phyloP scores from a whole-genome alignment of 2,113 vertebrate genomes.

The Micronisus gabar region DNA sequence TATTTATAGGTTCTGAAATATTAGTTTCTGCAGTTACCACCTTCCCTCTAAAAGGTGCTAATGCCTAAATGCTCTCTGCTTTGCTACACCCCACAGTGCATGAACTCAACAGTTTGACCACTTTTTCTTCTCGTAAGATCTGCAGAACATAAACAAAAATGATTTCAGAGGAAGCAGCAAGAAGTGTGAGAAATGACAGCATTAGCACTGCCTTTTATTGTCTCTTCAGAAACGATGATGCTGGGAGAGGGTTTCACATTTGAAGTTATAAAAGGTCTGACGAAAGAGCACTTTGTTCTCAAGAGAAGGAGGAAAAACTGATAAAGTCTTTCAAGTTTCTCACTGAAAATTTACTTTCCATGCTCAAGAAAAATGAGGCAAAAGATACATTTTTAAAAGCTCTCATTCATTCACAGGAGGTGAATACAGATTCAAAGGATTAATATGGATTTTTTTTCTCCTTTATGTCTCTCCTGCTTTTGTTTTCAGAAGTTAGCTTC shows the following conservation, averaged over 20 bases:
- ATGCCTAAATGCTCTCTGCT: neutral
- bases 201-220: conserved; percentile 44
- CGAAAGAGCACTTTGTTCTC: conserved; percentile 56
- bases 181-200: conserved; percentile 51
- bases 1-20: neutral
- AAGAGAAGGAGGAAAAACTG: conserved; percentile 37
- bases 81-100: neutral
- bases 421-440: conserved; percentile 38
- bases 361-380: conserved; percentile 60
- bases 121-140: neutral
- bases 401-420: conserved; percentile 25
- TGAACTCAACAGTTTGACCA: neutral
- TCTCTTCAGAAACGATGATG: conserved; percentile 48
- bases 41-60: neutral
- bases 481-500: conserved; percentile 17
- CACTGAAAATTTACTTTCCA: conserved; percentile 59
- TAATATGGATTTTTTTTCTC: neutral
- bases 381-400: conserved; percentile 41
- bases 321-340: conserved; percentile 64
- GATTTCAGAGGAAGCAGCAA: conserved; percentile 39
- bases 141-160: conserved; percentile 25
- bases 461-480: neutral
- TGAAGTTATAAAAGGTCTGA: conserved; percentile 57
- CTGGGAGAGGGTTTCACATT: conserved; percentile 46
- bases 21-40: neutral